Evolutionary conservation across 1,140 invertebrate species (phyloP), one percentile per base, ranked within the genome.

Genomic region (Drosophila chauvacae): DNA sequence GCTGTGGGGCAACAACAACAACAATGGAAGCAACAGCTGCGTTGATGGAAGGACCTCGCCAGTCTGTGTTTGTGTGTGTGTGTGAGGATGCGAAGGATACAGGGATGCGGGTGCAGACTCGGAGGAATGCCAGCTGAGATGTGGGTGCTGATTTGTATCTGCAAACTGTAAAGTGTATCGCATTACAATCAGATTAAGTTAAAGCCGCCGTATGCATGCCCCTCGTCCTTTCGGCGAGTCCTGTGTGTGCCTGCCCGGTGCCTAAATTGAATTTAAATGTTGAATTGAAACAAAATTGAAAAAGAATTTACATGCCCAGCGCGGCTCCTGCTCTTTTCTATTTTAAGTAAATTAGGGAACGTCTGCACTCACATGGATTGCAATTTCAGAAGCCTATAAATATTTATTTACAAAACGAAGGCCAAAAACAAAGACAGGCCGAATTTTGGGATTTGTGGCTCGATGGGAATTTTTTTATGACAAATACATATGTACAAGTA

Each of bases 121-220:
- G 7, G 28, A 30, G 53, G 47, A 26, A 28, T 41, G 53, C 41
- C 39, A 51, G 71, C 47, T 66, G 72, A 76, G 73, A 62, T 87
- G 80, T 88, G 85, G 81, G 85, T 90, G 84, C 84, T 90, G 84
- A 88, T 88, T 88, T 88, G 77, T 88, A 88, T 88, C 84, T 88
- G 50, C 64, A 84, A 82, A 88, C 84, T 88, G 84, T 80, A 88
- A 88, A 88, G 80, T 88, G 84, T 88, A 88, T 88, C 84, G 85
- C 60, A 88, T 88, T 88, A 88, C 84, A 88, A 88, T 88, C 84
- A 84, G 84, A 88, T 88, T 88, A 88, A 90, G 77, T 90, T 90
- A 78, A 88, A 78, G 84, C 84, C 81, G 61, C 64, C 84, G 65
- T 57, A 68, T 83, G 81, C 68, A 75, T 53, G 42, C 30, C 39